Evolutionary conservation across 2,888 invertebrate genomes (phyloP).

Genomic region (Gibbula magus): DNA sequence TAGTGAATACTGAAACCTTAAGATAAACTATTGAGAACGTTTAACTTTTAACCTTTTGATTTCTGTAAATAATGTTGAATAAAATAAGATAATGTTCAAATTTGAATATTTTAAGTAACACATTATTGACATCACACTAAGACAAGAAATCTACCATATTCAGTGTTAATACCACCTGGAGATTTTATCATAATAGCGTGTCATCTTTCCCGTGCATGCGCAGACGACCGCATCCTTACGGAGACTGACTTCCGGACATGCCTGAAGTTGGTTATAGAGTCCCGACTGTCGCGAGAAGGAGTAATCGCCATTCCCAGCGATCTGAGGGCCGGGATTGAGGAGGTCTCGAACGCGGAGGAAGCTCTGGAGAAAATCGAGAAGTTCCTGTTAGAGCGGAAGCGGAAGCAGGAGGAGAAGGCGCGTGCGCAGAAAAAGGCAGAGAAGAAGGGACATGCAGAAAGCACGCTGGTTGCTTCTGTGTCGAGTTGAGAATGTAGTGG

Average conservation of each 20-base stretch:
- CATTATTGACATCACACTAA: too few relatives aligned
- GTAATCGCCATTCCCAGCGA: conserved; percentile 52
- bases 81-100: not conserved
- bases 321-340: conserved; percentile 49
- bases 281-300: conserved; percentile 55
- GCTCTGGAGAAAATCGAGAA: conserved; percentile 53
- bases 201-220: not conserved
- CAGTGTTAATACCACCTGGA: too few relatives aligned
- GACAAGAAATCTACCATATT: too few relatives aligned
- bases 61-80: not conserved
- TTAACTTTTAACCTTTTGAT: too few relatives aligned
- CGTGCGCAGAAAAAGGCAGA: not conserved
- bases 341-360: conserved; percentile 50
- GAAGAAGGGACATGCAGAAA: not conserved
- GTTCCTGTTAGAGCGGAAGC: conserved; percentile 44
- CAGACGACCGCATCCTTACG: conserved; percentile 54
- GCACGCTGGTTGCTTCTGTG: too few relatives aligned
- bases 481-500: too few relatives aligned
- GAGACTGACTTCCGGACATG: conserved; percentile 57
- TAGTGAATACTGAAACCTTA: too few relatives aligned
- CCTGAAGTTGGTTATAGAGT: conserved; percentile 52
- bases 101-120: too few relatives aligned
- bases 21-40: too few relatives aligned
- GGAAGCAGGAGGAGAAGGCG: not conserved
- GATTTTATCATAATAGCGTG: too few relatives aligned